Base-by-base conservation (phyloP, 2,888 invertebrate species). In the Darwinula stevensoni region DNA sequence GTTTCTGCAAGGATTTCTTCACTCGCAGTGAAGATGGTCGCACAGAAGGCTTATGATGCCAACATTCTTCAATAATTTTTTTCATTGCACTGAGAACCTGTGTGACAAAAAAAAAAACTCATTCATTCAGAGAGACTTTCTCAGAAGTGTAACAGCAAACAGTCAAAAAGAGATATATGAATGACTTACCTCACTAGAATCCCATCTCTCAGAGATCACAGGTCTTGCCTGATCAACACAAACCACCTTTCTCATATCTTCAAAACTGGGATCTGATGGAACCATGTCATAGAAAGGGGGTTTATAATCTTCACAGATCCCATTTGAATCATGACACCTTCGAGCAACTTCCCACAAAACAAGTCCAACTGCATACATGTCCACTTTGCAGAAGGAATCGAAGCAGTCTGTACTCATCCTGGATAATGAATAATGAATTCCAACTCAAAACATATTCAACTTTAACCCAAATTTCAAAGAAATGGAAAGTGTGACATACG, bases 11-110 rank as follows among this genome's bases (percentile, higher is more conserved):
- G n/a, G 86, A 82, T 56, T 88, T 91, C 59, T 91, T 88, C 45
- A 94, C 84, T 43, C 91, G 67, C 33, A 94, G 62, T 11, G 91
- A 86, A 1, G 91, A 88, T 16, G 91, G 61, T 31, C 97, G 63
- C 12, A 91, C 88, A 11, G 82, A 78, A 6, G 91, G 82, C 50
- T 84, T 84, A 41, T 76, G 75, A 50, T 84, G 82, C 94, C 94
- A 97, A 49, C 88, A 91, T 51, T 94, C 91, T 47, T 75, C 78
- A 84, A 94, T 88, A 41, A 97, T 65, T 52, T 80, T 80, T 22
- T 74, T 71, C 65, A 80, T 72, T 32, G 70, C n/a, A n/a, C n/a
- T n/a, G n/a, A n/a, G n/a, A n/a, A n/a, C n/a, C n/a, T n/a, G n/a
- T n/a, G n/a, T n/a, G n/a, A n/a, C n/a, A n/a, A n/a, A n/a, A n/a